phyloP scores from a whole-genome alignment of 2,113 vertebrate genomes.

The Mionectes macconnelli region DNA sequence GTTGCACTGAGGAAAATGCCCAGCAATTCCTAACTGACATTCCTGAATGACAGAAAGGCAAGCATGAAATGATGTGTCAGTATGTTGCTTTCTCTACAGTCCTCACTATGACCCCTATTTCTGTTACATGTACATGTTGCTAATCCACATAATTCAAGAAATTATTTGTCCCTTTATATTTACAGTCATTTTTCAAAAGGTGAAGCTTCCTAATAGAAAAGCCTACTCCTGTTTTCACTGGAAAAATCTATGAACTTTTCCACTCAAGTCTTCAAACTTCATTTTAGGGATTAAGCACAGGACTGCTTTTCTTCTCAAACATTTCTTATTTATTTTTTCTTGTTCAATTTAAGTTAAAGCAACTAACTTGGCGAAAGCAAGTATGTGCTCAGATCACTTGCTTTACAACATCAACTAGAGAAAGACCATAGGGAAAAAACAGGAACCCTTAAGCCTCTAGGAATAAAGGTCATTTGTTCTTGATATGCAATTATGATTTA shows the following conservation, averaged over 20 bases:
- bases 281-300: not conserved
- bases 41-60: not conserved
- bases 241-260: not conserved
- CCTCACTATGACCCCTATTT: not conserved
- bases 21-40: rapidly evolving
- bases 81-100: not conserved
- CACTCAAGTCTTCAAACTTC: not conserved
- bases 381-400: not conserved
- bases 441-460: not conserved
- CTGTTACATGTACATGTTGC: not conserved
- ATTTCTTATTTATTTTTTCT: too few relatives aligned
- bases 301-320: not conserved
- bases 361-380: not conserved
- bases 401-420: not conserved
- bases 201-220: not conserved
- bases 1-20: not conserved
- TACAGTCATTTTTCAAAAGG: not conserved
- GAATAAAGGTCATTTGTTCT: not conserved
- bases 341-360: not conserved
- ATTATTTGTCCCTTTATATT: not conserved
- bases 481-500: not conserved
- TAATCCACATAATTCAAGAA: not conserved
- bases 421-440: not conserved
- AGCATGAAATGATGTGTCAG: not conserved
- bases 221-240: not conserved